phyloP scores from a whole-genome alignment of 2,797 vertebrate genomes.

The Labeo calbasu region DNA sequence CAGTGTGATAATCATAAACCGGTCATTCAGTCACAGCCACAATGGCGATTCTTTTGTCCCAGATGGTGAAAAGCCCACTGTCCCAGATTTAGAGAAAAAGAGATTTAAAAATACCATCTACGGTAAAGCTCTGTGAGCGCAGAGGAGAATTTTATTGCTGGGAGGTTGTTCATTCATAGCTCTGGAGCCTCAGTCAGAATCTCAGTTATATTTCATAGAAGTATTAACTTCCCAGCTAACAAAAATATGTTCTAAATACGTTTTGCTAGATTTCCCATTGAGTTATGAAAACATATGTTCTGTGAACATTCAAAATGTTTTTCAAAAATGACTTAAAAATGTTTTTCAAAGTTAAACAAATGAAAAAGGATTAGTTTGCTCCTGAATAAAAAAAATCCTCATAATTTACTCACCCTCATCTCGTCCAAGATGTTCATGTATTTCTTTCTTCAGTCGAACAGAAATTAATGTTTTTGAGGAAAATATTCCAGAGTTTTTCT shows the following conservation, averaged over 20 bases:
- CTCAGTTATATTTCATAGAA: not conserved
- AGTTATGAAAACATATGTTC: not conserved
- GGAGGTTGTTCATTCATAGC: slow-evolving; percentile 4
- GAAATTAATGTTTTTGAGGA: too few species aligned
- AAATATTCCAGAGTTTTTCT: too few species aligned
- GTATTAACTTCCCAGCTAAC: not conserved
- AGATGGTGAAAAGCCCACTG: slow-evolving; percentile 34
- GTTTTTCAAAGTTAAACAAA: not conserved
- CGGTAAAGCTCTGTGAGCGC: slow-evolving; percentile 1
- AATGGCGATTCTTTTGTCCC: slow-evolving; percentile 17
- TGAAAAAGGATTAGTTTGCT: too few species aligned
- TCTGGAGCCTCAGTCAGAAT: not conserved
- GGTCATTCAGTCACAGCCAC: slow-evolving; percentile 43
- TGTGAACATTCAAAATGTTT: not conserved
- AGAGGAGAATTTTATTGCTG: slow-evolving; percentile 13
- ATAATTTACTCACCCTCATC: too few species aligned
- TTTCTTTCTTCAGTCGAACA: too few species aligned
- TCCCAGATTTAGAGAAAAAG: slow-evolving; percentile 30
- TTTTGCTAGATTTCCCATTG: not conserved
- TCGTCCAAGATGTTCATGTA: too few species aligned
- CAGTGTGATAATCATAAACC: slow-evolving; percentile 54
- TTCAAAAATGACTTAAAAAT: too few species aligned
- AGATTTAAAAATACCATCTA: slow-evolving; percentile 13
- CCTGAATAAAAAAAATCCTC: too few species aligned
- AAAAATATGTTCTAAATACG: not conserved